Base-by-base conservation (phyloP, 2,797 vertebrate genomes). In the Coregonus sp. region DNA sequence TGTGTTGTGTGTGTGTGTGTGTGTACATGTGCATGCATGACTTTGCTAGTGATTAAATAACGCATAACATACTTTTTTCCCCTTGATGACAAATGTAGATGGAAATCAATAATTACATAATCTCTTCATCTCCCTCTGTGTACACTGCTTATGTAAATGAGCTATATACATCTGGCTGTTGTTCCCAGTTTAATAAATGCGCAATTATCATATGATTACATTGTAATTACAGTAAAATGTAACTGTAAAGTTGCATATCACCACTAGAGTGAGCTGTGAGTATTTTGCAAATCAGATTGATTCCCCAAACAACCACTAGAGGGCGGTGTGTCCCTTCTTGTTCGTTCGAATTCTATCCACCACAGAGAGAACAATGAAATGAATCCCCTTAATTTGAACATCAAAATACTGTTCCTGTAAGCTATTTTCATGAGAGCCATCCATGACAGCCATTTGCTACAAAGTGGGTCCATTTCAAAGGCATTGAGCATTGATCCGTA, bases 121-220 rank as follows among this genome's bases (percentile, higher is more conserved):
- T 59, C n/a, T 59, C 56, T n/a, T 2, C 5, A 59, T 59, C 54
- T 59, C 54, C 54, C 18, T 59, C 54, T 59, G n/a, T 16, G 15
- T n/a, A 18, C 5, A 59, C 16, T 59, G 54, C 16, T 59, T 59
- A 56, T 56, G 15, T 56, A 56, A 56, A 56, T 5, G 12, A 56
- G 54, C 54, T 56, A n/a, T 18, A 18, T 59, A 59, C 56, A 59
- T 18, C 5, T 59, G 56, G 16, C 15, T 20, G 2, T 4, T 59
- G 16, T 59, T 59, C 56, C 56, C 4, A 7, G 56, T 59, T 59
- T 59, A 5, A 15, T 35, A 35, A 67, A 4, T 18, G 12, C 4
- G 0, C 66, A 52, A 78, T 69, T 75, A 47, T 71, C 72, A 11
- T 47, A 25, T 77, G 75, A 81, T 72, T 61, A 69, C 61, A 78